phyloP scores from a whole-genome alignment of 1,140 invertebrate genomes.

The Archegozetes longisetosus region DNA sequence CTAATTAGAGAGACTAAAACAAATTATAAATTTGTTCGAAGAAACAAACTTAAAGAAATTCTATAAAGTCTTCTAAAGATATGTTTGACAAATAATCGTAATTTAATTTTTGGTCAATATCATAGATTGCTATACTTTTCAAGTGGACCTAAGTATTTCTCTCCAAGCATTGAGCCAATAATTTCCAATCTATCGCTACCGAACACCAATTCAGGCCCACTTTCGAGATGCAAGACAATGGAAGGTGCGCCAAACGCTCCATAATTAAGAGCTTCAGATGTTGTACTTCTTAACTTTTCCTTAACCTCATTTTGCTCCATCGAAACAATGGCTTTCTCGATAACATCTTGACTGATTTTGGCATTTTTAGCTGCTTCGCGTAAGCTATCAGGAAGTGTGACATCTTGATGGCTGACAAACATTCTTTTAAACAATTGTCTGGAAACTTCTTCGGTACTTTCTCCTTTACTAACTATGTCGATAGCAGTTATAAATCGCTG shows the following conservation, averaged over 20 bases:
- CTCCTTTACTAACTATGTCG: constrained; percentile 24
- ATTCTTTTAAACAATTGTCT: constrained; percentile 29
- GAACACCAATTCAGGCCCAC: constrained; percentile 27
- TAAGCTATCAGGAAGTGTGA: constrained; percentile 25
- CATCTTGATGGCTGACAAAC: constrained; percentile 25
- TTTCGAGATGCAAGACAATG: constrained; percentile 28
- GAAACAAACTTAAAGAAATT: too few species aligned
- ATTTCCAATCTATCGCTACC: constrained; percentile 30
- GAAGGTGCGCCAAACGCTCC: constrained; percentile 30
- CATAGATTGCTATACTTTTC: too few species aligned
- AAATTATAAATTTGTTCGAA: too few species aligned
- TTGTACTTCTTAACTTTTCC: constrained; percentile 31
- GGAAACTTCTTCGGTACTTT: constrained; percentile 26
- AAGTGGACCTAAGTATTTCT: too few species aligned
- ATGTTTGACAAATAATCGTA: too few species aligned
- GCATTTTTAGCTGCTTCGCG: constrained; percentile 24
- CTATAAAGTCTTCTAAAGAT: too few species aligned
- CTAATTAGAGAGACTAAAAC: too few species aligned
- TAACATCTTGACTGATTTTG: constrained; percentile 18
- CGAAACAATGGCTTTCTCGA: constrained; percentile 13
- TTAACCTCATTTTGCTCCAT: constrained; percentile 13
- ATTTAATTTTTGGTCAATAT: too few species aligned
- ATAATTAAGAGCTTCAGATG: constrained; percentile 20
- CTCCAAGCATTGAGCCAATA: constrained; percentile 27
- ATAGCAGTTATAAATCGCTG: constrained; percentile 30